A percentile compares a stretch with the other conserved stretches of the same genome.
Conservation (phyloP, 2,797 vertebrate genomes). For the Muscicapa striata region DNA sequence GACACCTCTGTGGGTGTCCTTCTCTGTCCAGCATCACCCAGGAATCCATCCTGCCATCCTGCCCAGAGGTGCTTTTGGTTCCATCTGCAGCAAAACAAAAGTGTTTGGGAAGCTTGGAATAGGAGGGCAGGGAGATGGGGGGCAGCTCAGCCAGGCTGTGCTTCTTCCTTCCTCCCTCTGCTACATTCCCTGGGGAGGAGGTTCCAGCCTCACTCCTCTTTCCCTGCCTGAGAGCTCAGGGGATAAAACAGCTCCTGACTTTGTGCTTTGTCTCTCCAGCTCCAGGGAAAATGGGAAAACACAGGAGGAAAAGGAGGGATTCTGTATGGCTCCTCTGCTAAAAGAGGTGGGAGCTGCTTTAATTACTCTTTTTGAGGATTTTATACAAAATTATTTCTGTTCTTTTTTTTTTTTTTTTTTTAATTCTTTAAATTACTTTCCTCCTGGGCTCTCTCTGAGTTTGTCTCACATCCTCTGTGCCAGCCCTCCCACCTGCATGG, state of each 20-base stretch:
- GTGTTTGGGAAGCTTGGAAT: background rate
- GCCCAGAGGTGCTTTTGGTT: background rate
- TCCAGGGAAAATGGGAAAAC: background rate
- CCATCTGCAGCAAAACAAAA: background rate
- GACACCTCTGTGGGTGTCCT: background rate
- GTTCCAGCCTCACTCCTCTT: background rate
- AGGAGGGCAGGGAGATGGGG: background rate
- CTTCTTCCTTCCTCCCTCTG: background rate
- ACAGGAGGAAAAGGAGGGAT: background rate
- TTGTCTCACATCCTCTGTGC: background rate
- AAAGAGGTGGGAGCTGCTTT: background rate
- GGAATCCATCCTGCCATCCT: background rate
- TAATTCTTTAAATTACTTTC: background rate
- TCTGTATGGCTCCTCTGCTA: background rate
- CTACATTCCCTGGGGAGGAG: background rate
- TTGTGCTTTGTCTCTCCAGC: background rate
- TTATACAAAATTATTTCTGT: background rate
- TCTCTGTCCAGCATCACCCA: background rate
- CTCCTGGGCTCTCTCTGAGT: background rate
- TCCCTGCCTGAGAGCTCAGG: background rate
- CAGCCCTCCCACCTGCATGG: background rate
- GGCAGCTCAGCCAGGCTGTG: background rate
- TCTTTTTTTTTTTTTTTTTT: background rate
- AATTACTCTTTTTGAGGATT: background rate
- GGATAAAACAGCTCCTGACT: background rate